phyloP scores from a whole-genome alignment of 2,113 vertebrate species.

The Buteo buteo region DNA sequence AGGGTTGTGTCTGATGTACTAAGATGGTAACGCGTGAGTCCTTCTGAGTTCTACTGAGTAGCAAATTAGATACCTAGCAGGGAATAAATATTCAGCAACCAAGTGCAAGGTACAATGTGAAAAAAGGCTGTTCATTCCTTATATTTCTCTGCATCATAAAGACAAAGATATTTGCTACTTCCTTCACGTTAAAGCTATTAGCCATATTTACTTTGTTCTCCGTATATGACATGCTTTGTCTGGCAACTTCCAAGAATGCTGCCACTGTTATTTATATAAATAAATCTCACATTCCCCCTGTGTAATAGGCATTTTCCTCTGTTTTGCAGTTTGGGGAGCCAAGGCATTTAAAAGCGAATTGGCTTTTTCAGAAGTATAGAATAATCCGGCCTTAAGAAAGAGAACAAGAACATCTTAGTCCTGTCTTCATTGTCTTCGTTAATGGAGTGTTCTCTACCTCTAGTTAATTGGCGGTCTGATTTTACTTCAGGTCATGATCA shows the following conservation, averaged over 20 bases:
- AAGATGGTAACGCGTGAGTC: not conserved
- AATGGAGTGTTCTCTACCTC: not conserved
- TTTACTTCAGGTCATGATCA: not conserved
- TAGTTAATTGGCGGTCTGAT: not conserved
- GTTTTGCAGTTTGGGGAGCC: not conserved
- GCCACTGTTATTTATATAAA: not conserved
- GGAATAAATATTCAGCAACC: not conserved
- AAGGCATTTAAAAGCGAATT: not conserved
- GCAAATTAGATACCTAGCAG: not conserved
- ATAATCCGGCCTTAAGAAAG: not conserved
- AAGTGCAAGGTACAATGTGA: not conserved
- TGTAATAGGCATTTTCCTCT: not conserved
- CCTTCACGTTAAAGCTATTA: not conserved
- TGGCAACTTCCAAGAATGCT: not conserved
- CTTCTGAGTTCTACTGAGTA: not conserved
- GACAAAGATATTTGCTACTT: not conserved
- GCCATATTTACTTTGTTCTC: not conserved
- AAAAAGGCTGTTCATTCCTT: not conserved
- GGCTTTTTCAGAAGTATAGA: not conserved
- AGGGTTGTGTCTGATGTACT: not conserved
- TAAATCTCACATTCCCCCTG: not conserved
- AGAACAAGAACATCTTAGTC: not conserved
- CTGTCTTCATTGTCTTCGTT: not conserved
- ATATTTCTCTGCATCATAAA: not conserved
- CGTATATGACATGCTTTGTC: not conserved